Conservation (phyloP, 92 coral and sea anemone species). For the Scolanthus callimorphus region DNA sequence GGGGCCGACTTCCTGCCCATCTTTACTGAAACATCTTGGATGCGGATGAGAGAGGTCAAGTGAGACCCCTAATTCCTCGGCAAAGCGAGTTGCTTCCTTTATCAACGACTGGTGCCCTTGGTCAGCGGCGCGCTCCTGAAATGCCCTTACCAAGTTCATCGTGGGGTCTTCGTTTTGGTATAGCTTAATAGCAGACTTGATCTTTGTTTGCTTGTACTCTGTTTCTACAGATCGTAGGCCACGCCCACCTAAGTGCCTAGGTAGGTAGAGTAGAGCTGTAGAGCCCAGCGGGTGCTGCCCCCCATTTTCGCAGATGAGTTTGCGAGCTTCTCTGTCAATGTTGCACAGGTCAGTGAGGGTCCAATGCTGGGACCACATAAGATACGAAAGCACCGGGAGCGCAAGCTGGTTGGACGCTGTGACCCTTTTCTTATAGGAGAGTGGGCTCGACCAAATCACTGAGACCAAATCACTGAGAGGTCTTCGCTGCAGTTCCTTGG, state of each 20-base stretch:
- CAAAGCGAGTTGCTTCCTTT: too few relatives aligned
- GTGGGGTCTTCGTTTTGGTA: too few relatives aligned
- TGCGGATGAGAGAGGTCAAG: too few relatives aligned
- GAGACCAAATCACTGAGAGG: constrained; percentile 3
- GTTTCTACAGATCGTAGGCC: not conserved
- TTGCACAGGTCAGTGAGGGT: constrained; percentile 26
- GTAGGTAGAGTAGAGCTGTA: not conserved
- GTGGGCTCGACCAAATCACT: constrained; percentile 50
- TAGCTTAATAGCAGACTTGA: too few relatives aligned
- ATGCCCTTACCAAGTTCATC: too few relatives aligned
- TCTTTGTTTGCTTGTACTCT: too few relatives aligned
- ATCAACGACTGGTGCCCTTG: too few relatives aligned
- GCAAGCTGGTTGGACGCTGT: constrained; percentile 45
- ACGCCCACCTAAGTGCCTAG: not conserved
- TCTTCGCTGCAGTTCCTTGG: constrained; percentile 16
- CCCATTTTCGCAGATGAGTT: constrained; percentile 1
- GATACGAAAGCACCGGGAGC: constrained; percentile 30
- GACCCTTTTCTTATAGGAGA: constrained; percentile 34
- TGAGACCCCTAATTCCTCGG: too few relatives aligned
- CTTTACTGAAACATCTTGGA: too few relatives aligned
- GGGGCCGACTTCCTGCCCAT: too few relatives aligned
- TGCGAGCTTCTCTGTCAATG: constrained; percentile 37
- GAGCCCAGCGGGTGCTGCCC: not conserved
- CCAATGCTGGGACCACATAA: constrained; percentile 54
- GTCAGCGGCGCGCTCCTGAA: too few relatives aligned